Evolutionary conservation across 2,797 vertebrate genomes (phyloP).

Genomic region (Pyrocephalus nanus): DNA sequence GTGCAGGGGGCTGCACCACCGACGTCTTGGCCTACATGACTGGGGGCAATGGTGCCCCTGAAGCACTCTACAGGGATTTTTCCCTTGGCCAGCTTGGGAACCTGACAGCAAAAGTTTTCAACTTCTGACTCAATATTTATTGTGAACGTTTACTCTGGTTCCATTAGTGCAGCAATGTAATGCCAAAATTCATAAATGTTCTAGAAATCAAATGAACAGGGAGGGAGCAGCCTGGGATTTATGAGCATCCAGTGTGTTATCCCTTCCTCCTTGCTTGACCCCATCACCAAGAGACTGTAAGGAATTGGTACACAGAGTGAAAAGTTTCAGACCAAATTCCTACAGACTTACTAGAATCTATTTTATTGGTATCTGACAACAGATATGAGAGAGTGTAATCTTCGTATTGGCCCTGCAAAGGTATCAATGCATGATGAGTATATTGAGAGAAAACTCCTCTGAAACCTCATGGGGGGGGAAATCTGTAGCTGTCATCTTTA

Average conservation of each 20-base stretch:
- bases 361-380: neutral
- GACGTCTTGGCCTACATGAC: fast-evolving
- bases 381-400: neutral
- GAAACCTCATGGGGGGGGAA: neutral
- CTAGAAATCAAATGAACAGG: neutral
- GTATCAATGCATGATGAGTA: neutral
- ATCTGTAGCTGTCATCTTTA: neutral
- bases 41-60: neutral
- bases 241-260: fast-evolving
- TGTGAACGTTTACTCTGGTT: neutral
- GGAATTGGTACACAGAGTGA: neutral
- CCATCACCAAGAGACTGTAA: neutral
- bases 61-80: fast-evolving
- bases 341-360: neutral
- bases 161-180: neutral
- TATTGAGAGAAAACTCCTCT: neutral
- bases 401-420: neutral
- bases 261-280: neutral
- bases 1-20: neutral
- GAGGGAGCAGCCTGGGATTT: neutral
- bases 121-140: neutral
- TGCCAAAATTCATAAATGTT: neutral
- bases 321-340: neutral
- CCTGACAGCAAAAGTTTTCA: neutral
- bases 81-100: neutral